Evolutionary conservation across 2,113 vertebrate species (phyloP).

Genomic region (Aramus guarauna): DNA sequence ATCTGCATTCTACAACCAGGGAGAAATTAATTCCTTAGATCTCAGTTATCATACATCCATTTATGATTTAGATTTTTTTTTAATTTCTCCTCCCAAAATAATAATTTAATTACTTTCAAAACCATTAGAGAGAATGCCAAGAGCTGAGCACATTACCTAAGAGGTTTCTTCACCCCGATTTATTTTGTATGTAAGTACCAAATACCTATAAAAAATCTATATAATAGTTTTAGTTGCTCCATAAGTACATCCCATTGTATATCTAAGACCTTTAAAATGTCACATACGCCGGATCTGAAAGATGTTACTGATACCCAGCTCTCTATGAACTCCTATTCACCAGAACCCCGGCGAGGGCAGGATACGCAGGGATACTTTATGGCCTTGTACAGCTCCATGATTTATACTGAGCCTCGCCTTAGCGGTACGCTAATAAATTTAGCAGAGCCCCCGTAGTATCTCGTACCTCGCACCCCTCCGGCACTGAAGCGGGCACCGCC

Average conservation of each 20-base stretch:
- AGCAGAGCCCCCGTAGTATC: conserved; percentile 28
- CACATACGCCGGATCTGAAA: neutral
- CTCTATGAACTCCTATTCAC: conserved; percentile 52
- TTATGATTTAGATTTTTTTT: neutral
- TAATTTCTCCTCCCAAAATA: neutral
- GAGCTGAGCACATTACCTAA: neutral
- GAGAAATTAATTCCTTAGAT: neutral
- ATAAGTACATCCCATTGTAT: neutral
- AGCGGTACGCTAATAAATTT: conserved; percentile 67
- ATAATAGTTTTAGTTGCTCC: neutral
- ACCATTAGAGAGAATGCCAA: neutral
- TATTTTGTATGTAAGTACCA: neutral
- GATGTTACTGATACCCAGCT: conserved; percentile 31
- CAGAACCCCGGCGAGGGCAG: neutral
- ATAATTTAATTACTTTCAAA: neutral
- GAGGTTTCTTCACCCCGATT: neutral
- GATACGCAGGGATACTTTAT: conserved; percentile 52
- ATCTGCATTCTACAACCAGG: neutral
- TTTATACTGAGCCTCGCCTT: conserved; percentile 59
- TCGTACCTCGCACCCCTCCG: neutral
- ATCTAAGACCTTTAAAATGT: conserved; percentile 32
- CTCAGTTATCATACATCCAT: neutral
- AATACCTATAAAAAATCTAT: neutral
- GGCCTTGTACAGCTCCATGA: conserved; percentile 54
- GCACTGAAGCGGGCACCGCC: neutral